These are phyloP conservation scores for Menidia menidia DNA, from an alignment of 2,797 vertebrate species.

Conservation along the genomic window DNA sequence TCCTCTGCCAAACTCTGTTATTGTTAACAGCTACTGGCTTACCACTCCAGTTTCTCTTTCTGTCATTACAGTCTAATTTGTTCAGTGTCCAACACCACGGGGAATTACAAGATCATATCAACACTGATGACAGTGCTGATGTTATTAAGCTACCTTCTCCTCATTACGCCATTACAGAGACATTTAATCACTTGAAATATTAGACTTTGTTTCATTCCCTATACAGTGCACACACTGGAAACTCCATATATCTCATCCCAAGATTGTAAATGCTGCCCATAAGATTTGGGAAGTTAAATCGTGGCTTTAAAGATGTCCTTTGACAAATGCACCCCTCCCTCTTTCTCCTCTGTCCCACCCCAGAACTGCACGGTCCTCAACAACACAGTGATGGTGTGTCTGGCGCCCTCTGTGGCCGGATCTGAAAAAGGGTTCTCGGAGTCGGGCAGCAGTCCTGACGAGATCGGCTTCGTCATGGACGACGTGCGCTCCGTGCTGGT, in stretches of 20 bases:
- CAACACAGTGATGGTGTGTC: constrained; percentile 96
- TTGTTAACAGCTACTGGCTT: constrained; percentile 43
- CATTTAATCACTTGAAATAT: constrained; percentile 63
- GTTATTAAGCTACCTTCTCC: constrained; percentile 66
- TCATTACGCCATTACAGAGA: constrained; percentile 63
- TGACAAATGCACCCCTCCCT: not conserved
- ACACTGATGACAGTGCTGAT: constrained; percentile 71
- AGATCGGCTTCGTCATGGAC: constrained; percentile 98
- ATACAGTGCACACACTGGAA: constrained; percentile 4
- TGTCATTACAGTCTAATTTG: constrained; percentile 70
- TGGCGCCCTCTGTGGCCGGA: constrained; percentile 91
- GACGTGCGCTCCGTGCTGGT: constrained; percentile 90
- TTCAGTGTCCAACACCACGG: constrained; percentile 59
- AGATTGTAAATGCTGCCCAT: not conserved
- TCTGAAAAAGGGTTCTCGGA: constrained; percentile 86
- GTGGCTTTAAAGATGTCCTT: too few relatives aligned
- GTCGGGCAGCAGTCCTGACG: constrained; percentile 89
- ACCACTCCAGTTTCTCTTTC: constrained; percentile 50
- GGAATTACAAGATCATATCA: constrained; percentile 68
- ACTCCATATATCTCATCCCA: constrained; percentile 7
- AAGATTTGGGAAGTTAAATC: constrained; percentile 12
- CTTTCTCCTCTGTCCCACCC: not conserved
- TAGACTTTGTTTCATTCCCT: constrained; percentile 34
- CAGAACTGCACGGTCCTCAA: constrained; percentile 95
- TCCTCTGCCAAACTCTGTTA: constrained; percentile 30